A percentile compares a stretch with the other conserved stretches of the same genome.
Conservation (phyloP, 2,113 vertebrate genomes). For the Clarias gariepinus region DNA sequence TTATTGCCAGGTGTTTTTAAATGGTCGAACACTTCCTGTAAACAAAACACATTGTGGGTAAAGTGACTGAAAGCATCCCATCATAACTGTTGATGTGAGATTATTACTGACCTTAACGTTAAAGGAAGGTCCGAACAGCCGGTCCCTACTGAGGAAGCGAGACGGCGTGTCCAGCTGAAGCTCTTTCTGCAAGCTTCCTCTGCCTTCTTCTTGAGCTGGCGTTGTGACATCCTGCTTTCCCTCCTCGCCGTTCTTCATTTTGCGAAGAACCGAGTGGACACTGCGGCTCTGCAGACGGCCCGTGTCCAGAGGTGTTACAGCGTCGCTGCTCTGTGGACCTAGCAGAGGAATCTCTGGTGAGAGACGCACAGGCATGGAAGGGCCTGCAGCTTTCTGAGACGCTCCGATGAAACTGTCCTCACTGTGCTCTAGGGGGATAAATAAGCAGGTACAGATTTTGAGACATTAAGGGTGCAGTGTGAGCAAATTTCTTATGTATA, state of each 20-base stretch:
- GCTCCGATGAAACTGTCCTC: slow-evolving; percentile 75
- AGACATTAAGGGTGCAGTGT: background rate
- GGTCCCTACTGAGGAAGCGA: slow-evolving; percentile 90
- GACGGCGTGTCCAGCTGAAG: slow-evolving; percentile 92
- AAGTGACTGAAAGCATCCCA: background rate
- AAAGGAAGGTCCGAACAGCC: slow-evolving; percentile 90
- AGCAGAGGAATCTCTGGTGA: slow-evolving; percentile 67
- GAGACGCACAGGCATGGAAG: slow-evolving; percentile 18
- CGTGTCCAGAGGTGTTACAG: slow-evolving; percentile 86
- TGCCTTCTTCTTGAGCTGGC: slow-evolving; percentile 53
- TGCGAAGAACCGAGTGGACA: slow-evolving; percentile 79
- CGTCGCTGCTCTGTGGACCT: slow-evolving; percentile 67
- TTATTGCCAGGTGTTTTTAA: slow-evolving; percentile 81
- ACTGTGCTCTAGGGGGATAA: slow-evolving; percentile 62
- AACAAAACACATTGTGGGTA: background rate
- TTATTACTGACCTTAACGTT: slow-evolving; percentile 81
- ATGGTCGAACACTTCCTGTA: slow-evolving; percentile 85
- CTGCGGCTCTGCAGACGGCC: slow-evolving; percentile 88
- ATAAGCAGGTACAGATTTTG: background rate
- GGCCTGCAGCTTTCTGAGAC: slow-evolving; percentile 64
- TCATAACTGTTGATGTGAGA: background rate
- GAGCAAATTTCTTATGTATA: background rate
- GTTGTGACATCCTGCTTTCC: slow-evolving; percentile 44
- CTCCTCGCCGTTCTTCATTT: slow-evolving; percentile 65
- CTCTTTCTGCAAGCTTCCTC: slow-evolving; percentile 73